Evolutionary conservation across 2,113 vertebrate genomes (phyloP).

Genomic region (Sakesphorus luctuosus): DNA sequence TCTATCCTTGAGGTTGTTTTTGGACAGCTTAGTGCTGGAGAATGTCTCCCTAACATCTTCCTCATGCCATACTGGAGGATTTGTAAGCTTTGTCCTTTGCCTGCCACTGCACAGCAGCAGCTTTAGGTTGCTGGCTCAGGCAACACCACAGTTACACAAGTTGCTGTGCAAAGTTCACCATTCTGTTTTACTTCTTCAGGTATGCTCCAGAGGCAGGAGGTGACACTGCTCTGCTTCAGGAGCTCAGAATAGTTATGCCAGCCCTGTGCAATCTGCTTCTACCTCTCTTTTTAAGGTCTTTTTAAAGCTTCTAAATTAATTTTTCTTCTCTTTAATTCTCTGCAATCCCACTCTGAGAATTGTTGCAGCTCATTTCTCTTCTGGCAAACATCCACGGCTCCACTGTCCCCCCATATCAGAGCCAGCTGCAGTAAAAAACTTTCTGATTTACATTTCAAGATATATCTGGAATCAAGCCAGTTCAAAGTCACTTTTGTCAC

Average conservation of each 20-base stretch:
- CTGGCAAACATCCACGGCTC: background rate
- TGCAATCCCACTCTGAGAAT: background rate
- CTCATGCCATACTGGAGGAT: background rate
- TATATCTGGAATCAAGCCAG: background rate
- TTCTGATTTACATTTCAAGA: background rate
- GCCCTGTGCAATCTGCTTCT: accelerated
- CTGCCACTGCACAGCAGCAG: background rate
- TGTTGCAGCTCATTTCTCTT: background rate
- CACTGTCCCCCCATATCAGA: background rate
- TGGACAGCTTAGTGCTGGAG: background rate
- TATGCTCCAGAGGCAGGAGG: background rate
- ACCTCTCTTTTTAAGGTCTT: background rate
- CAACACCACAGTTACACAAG: background rate
- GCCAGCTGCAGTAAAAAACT: background rate
- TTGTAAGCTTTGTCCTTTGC: background rate
- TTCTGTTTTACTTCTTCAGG: background rate
- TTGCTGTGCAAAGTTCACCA: background rate
- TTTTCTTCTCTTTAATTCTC: background rate
- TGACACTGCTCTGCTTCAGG: background rate
- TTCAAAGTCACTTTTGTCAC: background rate
- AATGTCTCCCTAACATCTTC: background rate
- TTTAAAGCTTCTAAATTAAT: background rate
- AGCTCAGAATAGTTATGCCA: background rate
- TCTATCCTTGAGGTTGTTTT: background rate
- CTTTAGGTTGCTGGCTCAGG: background rate